These are phyloP conservation scores for Thymelicus acteon DNA, from an alignment of 2,888 invertebrate genomes.

Conservation along the genomic window DNA sequence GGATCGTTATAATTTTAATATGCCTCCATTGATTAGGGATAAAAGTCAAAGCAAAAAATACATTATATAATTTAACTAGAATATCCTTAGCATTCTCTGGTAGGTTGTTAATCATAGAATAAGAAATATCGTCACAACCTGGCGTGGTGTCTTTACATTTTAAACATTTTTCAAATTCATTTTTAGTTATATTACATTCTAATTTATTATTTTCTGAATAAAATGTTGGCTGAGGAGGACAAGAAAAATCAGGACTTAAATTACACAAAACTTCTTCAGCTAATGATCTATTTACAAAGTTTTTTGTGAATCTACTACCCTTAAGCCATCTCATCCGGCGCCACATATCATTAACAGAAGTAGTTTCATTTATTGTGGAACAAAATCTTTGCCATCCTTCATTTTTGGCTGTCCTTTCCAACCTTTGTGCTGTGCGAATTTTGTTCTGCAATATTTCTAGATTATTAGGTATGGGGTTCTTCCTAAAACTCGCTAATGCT, in stretches of 20 bases:
- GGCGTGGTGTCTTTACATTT: too few relatives aligned
- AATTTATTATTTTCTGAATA: background rate
- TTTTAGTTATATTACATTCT: background rate
- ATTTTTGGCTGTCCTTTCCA: background rate
- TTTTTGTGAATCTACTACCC: background rate
- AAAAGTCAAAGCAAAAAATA: too few relatives aligned
- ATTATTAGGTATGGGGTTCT: conserved; percentile 45
- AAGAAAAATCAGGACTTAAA: conserved; percentile 11
- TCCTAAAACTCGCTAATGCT: conserved; percentile 42
- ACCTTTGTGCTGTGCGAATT: conserved; percentile 2
- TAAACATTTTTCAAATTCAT: conserved; percentile 9
- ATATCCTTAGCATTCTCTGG: too few relatives aligned
- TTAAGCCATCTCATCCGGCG: conserved; percentile 24
- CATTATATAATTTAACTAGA: too few relatives aligned
- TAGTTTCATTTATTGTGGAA: conserved; percentile 8
- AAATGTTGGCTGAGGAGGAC: conserved; percentile 6
- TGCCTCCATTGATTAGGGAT: too few relatives aligned
- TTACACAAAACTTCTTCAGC: background rate
- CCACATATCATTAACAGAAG: conserved; percentile 14
- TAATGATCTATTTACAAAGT: background rate
- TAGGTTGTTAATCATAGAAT: too few relatives aligned
- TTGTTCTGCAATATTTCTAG: conserved; percentile 22
- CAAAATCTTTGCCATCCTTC: conserved; percentile 12
- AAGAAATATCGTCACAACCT: too few relatives aligned
- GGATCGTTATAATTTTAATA: too few relatives aligned